Conservation (phyloP, 2,113 vertebrate species). For the Elaphurus davidianus region DNA sequence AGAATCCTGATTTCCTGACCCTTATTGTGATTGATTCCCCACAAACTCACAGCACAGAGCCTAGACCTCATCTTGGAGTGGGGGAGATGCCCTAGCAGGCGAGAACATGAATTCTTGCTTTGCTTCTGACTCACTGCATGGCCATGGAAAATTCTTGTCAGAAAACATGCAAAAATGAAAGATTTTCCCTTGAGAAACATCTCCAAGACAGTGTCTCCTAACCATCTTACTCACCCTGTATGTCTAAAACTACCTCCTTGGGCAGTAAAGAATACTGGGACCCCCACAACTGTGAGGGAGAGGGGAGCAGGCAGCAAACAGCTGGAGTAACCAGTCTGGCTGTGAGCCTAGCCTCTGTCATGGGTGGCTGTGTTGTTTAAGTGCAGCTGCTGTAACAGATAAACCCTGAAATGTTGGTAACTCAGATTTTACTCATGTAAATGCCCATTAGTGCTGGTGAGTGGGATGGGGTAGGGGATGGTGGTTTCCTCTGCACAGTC, state of each 20-base stretch:
- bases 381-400: slow-evolving; percentile 25
- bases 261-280: neutral
- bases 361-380: neutral
- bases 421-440: neutral
- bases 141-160: slow-evolving; percentile 51
- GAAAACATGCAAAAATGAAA: slow-evolving; percentile 28
- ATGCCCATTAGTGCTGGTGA: neutral
- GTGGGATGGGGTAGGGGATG: neutral
- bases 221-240: neutral
- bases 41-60: neutral
- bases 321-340: neutral
- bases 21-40: neutral
- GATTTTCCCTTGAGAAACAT: slow-evolving; percentile 42
- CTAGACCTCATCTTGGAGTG: neutral
- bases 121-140: slow-evolving; percentile 54
- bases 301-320: neutral
- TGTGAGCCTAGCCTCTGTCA: neutral
- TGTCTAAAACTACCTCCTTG: neutral
- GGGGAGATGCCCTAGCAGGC: neutral
- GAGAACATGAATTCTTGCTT: neutral
- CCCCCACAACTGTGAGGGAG: neutral
- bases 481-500: neutral
- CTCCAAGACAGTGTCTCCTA: neutral
- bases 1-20: neutral
- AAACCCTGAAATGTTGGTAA: neutral